phyloP scores from a whole-genome alignment of 2,113 vertebrate genomes.

The Ahaetulla prasina region DNA sequence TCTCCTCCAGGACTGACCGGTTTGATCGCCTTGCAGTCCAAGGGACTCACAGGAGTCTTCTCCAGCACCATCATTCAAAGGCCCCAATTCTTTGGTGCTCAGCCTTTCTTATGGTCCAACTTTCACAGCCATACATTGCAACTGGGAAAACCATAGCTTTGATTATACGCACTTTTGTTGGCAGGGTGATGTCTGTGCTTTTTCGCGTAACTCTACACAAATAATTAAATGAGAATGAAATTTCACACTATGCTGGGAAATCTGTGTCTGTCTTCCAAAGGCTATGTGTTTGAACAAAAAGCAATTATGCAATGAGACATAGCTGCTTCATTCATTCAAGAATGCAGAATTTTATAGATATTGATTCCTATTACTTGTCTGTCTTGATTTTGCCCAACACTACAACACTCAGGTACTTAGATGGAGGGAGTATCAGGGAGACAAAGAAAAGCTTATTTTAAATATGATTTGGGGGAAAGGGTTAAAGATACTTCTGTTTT shows the following conservation, averaged over 20 bases:
- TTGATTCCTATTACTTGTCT: background rate
- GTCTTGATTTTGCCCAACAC: background rate
- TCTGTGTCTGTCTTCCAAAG: background rate
- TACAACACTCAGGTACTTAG: background rate
- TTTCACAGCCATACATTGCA: too few relatives aligned
- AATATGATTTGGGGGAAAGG: background rate
- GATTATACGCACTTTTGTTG: too few relatives aligned
- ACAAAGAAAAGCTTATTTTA: background rate
- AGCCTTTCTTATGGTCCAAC: too few relatives aligned
- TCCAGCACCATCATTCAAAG: too few relatives aligned
- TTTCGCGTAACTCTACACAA: background rate
- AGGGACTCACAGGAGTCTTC: too few relatives aligned
- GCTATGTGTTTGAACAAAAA: background rate
- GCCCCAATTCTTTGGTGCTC: too few relatives aligned
- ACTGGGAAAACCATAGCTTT: too few relatives aligned
- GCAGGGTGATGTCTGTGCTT: too few relatives aligned
- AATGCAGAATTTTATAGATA: background rate
- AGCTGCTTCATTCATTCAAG: background rate
- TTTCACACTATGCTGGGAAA: background rate
- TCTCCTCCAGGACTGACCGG: too few relatives aligned
- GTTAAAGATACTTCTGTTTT: background rate
- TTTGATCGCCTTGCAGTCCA: too few relatives aligned
- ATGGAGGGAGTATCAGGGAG: background rate
- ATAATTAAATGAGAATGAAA: background rate
- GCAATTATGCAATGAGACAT: background rate